Percentiles rank a stretch among this genome's conserved stretches.
Evolutionary conservation across 2,797 vertebrate species (phyloP).

Genomic region (Enteromius thamalakanensis): DNA sequence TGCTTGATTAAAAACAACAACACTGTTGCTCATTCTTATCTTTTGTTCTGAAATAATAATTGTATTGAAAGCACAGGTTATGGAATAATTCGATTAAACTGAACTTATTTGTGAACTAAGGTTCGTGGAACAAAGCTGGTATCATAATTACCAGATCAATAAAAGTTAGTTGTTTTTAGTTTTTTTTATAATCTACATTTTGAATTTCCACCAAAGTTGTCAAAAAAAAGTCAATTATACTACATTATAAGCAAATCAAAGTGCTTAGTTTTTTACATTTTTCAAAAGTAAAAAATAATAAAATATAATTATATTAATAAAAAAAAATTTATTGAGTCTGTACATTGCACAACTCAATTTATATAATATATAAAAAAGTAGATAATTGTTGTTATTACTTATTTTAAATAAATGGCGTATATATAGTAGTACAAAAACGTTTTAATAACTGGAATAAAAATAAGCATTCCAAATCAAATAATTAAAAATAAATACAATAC

Average conservation of each 20-base stretch:
- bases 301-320: too few relatives aligned
- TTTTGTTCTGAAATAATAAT: not conserved
- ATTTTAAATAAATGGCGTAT: not conserved
- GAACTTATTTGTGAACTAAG: not conserved
- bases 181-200: too few relatives aligned
- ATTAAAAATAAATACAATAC: not conserved
- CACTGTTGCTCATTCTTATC: too few relatives aligned
- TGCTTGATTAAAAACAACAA: not conserved
- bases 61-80: not conserved
- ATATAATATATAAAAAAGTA: not conserved
- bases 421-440: not conserved
- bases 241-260: not conserved
- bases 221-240: not conserved
- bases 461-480: not conserved
- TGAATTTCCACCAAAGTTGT: not conserved
- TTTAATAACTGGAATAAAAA: not conserved
- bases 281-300: not conserved
- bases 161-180: not conserved
- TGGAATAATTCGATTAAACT: not conserved
- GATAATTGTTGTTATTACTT: not conserved
- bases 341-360: not conserved
- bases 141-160: not conserved
- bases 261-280: not conserved
- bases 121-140: not conserved
- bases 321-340: not conserved